These are phyloP conservation scores for Oscheius sp. DNA, from an alignment of 2,888 invertebrate genomes.

Conservation along the genomic window DNA sequence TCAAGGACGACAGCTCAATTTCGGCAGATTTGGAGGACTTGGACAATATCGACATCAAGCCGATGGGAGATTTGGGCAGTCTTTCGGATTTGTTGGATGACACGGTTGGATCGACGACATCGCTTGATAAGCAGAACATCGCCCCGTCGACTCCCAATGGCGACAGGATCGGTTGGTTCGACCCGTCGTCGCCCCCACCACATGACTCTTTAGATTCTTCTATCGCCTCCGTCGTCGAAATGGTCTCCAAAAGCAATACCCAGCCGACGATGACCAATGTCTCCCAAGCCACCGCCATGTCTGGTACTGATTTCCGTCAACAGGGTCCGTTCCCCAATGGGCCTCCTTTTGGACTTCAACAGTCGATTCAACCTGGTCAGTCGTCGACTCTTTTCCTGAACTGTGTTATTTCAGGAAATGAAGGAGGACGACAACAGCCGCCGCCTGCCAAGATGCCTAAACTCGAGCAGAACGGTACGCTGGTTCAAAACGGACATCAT, in stretches of 20 bases:
- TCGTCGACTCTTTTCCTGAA: not conserved
- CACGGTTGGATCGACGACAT: constrained; percentile 5
- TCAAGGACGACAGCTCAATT: constrained; percentile 17
- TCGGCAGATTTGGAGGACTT: constrained; percentile 46
- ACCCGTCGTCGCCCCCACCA: not conserved
- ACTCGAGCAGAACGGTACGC: not conserved
- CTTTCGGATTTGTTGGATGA: constrained; percentile 19
- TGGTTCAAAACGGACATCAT: constrained; percentile 15
- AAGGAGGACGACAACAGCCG: not conserved
- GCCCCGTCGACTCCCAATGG: constrained; percentile 30
- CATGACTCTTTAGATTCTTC: constrained; percentile 30
- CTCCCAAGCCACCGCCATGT: constrained; percentile 16
- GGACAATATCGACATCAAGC: constrained; percentile 49
- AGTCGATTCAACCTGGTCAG: not conserved
- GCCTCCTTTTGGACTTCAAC: constrained; percentile 10
- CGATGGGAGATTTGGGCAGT: constrained; percentile 38
- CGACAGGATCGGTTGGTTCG: constrained; percentile 27
- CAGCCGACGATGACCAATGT: constrained; percentile 32
- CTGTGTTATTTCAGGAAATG: not conserved
- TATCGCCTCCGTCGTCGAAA: constrained; percentile 36
- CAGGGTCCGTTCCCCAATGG: constrained; percentile 14
- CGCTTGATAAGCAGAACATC: constrained; percentile 3
- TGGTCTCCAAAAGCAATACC: constrained; percentile 35
- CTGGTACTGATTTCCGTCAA: not conserved
- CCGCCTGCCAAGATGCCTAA: constrained; percentile 4